phyloP scores from a whole-genome alignment of 1,140 invertebrate genomes.

The Pararge aegeria region DNA sequence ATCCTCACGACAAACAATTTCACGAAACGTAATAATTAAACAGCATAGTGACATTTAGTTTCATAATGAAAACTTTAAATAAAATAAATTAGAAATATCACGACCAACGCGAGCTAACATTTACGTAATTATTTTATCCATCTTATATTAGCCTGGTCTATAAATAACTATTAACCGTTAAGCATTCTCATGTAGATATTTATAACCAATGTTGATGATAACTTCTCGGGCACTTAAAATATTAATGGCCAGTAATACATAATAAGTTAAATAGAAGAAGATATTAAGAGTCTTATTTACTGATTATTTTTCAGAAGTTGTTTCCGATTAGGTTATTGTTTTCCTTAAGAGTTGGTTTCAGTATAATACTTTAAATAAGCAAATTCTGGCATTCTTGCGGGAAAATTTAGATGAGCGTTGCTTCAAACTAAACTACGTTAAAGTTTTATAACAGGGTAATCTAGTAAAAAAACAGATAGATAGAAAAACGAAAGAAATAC shows the following conservation, averaged over 20 bases:
- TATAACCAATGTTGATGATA: not conserved
- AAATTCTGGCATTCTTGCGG: too few species aligned
- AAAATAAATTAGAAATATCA: not conserved
- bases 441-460: too few species aligned
- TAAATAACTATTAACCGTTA: constrained; percentile 2
- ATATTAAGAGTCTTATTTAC: too few species aligned
- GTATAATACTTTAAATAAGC: too few species aligned
- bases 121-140: not conserved
- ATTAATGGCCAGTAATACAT: not conserved
- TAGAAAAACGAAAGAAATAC: too few species aligned
- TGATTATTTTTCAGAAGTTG: too few species aligned
- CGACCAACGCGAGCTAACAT: not conserved
- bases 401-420: too few species aligned
- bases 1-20: not conserved
- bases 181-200: not conserved
- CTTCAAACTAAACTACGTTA: too few species aligned
- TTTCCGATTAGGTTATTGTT: too few species aligned
- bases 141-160: not conserved
- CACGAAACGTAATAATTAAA: not conserved
- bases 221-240: not conserved
- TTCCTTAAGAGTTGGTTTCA: too few species aligned
- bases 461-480: too few species aligned
- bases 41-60: too few species aligned
- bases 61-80: not conserved
- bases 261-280: not conserved